These are phyloP conservation scores for Byasa hedistus DNA, from an alignment of 2,888 invertebrate genomes.

Conservation along the genomic window DNA sequence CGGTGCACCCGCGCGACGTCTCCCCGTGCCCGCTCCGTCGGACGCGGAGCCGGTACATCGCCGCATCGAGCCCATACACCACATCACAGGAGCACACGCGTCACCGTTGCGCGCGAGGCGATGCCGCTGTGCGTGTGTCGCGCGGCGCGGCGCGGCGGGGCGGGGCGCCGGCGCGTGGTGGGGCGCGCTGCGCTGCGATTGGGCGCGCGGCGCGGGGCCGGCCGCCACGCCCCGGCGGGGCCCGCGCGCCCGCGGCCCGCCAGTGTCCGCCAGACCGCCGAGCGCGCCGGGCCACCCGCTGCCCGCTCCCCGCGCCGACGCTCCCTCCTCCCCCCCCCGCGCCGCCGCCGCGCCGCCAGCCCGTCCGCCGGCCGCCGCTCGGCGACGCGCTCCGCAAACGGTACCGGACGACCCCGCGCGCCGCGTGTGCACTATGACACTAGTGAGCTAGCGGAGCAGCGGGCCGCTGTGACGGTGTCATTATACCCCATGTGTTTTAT, in stretches of 20 bases:
- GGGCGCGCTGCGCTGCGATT: constrained; percentile 63
- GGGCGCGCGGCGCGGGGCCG: constrained; percentile 43
- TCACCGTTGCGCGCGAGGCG: constrained; percentile 45
- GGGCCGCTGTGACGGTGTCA: constrained; percentile 78
- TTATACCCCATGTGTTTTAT: constrained; percentile 64
- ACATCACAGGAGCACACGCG: not conserved
- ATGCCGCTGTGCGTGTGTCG: constrained; percentile 48
- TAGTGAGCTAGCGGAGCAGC: constrained; percentile 68
- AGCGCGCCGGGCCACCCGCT: constrained; percentile 80
- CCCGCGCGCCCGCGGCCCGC: constrained; percentile 60
- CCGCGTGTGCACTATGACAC: constrained; percentile 80
- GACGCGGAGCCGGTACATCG: too few species aligned
- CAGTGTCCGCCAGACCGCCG: constrained; percentile 79
- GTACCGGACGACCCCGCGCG: constrained; percentile 60
- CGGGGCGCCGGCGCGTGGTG: constrained; percentile 54
- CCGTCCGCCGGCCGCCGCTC: too few species aligned
- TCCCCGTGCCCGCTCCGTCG: too few species aligned
- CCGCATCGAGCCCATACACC: too few species aligned
- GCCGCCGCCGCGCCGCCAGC: constrained; percentile 66
- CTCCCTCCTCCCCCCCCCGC: too few species aligned
- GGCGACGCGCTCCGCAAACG: constrained; percentile 67
- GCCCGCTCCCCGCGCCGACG: constrained; percentile 62
- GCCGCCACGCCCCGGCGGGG: constrained; percentile 53
- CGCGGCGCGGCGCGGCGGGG: constrained; percentile 1
- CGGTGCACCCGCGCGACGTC: too few species aligned